Evolutionary conservation across 2,888 invertebrate species (phyloP).

Genomic region (Campoplex capitator): DNA sequence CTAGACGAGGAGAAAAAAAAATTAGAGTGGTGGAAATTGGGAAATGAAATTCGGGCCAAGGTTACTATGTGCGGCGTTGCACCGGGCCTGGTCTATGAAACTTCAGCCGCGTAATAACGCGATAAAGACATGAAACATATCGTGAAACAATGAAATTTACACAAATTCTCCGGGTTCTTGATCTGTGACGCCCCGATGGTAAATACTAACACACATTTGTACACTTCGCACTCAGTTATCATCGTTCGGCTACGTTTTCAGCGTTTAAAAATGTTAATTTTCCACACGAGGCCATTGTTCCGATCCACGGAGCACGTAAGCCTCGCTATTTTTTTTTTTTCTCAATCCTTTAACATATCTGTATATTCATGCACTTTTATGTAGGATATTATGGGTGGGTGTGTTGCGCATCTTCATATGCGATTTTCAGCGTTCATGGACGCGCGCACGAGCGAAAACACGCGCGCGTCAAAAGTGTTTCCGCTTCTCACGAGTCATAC

Average conservation of each 20-base stretch:
- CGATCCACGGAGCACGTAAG: slow-evolving; percentile 67
- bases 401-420: slow-evolving; percentile 29
- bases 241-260: slow-evolving; percentile 68
- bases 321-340: slow-evolving; percentile 64
- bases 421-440: slow-evolving; percentile 72
- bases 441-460: slow-evolving; percentile 65
- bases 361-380: slow-evolving; percentile 14
- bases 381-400: slow-evolving; percentile 7
- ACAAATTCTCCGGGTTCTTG: slow-evolving; percentile 66
- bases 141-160: slow-evolving; percentile 73
- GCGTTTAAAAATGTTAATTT: slow-evolving; percentile 77
- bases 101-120: slow-evolving; percentile 18
- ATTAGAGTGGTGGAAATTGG: slow-evolving; percentile 73
- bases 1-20: slow-evolving; percentile 19
- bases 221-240: slow-evolving; percentile 65
- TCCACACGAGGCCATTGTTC: slow-evolving; percentile 73
- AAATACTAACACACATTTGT: background rate
- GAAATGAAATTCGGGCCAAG: slow-evolving; percentile 82
- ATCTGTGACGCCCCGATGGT: slow-evolving; percentile 55
- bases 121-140: slow-evolving; percentile 15
- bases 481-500: slow-evolving; percentile 75
- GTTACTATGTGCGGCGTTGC: slow-evolving; percentile 75
- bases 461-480: slow-evolving; percentile 67
- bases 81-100: slow-evolving; percentile 53
- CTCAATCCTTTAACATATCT: slow-evolving; percentile 24